Percentiles rank a stretch among this genome's conserved stretches.
Evolutionary conservation across 2,888 invertebrate species (phyloP).

Genomic region (Meliscaeva auricollis): DNA sequence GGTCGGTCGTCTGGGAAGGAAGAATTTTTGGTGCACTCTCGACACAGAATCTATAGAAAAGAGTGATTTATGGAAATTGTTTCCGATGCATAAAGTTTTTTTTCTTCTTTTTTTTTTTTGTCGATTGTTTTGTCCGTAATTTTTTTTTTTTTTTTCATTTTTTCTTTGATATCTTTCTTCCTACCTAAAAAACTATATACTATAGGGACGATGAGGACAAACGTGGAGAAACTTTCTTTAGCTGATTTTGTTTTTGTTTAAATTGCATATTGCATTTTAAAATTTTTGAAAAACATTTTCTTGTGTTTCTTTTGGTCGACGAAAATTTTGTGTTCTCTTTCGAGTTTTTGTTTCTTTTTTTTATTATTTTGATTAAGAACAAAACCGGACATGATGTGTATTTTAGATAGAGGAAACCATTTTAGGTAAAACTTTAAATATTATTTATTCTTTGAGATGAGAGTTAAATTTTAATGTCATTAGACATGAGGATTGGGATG

Average conservation of each 20-base stretch:
- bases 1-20: conserved; percentile 15
- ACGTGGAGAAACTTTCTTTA: conserved; percentile 57
- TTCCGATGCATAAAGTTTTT: conserved; percentile 68
- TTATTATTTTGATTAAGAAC: conserved; percentile 37
- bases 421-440: conserved; percentile 57
- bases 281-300: conserved; percentile 60
- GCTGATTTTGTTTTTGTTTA: conserved; percentile 67
- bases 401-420: conserved; percentile 16
- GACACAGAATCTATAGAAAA: conserved; percentile 46
- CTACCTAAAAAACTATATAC: background rate
- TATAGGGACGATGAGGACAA: background rate
- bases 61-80: conserved; percentile 75
- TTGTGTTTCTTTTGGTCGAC: conserved; percentile 30
- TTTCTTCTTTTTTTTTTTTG: conserved; percentile 20
- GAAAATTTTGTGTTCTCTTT: conserved; percentile 7
- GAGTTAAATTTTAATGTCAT: conserved; percentile 67
- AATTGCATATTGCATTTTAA: conserved; percentile 72
- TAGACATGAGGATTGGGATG: conserved; percentile 34
- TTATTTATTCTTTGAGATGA: conserved; percentile 48
- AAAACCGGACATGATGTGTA: conserved; percentile 6
- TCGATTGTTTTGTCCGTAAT: conserved; percentile 33
- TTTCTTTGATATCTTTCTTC: conserved; percentile 21
- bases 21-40: conserved; percentile 46
- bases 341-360: background rate
- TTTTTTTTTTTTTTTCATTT: background rate